Conservation (phyloP, 2,888 invertebrate genomes). For the Gisinianus flammeolus region DNA sequence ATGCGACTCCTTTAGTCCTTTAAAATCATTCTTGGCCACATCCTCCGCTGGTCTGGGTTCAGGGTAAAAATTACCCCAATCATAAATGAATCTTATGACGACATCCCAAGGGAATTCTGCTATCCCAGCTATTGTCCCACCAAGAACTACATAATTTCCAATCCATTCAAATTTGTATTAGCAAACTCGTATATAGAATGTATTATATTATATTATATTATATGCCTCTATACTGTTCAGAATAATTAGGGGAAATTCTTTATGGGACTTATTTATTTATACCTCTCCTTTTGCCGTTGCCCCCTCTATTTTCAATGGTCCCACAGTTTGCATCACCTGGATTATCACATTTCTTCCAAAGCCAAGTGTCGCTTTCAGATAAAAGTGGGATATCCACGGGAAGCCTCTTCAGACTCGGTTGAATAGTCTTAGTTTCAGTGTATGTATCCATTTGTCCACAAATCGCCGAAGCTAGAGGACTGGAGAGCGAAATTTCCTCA, state of each 20-base stretch:
- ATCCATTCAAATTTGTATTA: background rate
- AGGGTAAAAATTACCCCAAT: constrained; percentile 21
- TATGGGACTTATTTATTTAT: no score
- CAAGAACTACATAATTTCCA: background rate
- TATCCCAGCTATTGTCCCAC: background rate
- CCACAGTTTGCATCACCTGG: no score
- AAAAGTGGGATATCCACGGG: constrained; percentile 13
- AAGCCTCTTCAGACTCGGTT: constrained; percentile 1
- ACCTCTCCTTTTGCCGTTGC: no score
- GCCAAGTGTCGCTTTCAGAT: background rate
- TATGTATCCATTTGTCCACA: constrained; percentile 11
- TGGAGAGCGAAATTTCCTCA: background rate
- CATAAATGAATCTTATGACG: constrained; percentile 28
- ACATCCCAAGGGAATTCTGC: constrained; percentile 33
- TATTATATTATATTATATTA: background rate
- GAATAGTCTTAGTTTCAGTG: constrained; percentile 7
- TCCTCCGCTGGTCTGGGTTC: constrained; percentile 14
- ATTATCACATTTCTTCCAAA: constrained; percentile 13
- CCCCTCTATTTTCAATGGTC: no score
- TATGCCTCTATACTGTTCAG: no score
- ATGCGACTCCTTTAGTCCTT: constrained; percentile 21
- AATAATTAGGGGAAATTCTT: no score
- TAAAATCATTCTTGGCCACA: constrained; percentile 18
- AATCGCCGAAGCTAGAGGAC: constrained; percentile 18
- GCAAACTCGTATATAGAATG: background rate